These are phyloP conservation scores for Solenodon paradoxus DNA, from an alignment of 2,113 vertebrate species.

Conservation along the genomic window DNA sequence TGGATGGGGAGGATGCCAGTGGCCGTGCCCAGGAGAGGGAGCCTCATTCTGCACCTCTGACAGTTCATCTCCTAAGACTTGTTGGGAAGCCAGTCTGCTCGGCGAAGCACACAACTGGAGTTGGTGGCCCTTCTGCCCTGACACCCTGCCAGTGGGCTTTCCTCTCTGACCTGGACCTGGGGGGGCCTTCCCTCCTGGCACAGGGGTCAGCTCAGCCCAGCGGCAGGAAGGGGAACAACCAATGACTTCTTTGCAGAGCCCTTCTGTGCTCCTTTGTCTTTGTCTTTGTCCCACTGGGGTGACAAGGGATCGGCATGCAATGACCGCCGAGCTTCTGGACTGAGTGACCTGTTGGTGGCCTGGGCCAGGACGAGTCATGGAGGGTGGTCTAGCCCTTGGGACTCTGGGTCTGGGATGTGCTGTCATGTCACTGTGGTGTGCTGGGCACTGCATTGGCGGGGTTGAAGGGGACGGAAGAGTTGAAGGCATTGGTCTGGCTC, in stretches of 20 bases:
- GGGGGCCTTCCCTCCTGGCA: neutral
- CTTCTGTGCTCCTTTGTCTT: neutral
- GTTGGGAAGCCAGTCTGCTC: neutral
- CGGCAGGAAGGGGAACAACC: neutral
- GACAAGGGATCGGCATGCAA: too few species aligned
- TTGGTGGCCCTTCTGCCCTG: neutral
- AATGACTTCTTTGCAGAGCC: neutral
- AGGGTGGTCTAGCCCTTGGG: neutral
- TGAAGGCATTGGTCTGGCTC: neutral
- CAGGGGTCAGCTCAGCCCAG: neutral
- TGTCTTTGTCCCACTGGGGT: too few species aligned
- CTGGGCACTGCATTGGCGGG: neutral
- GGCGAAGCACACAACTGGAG: neutral
- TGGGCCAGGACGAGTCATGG: neutral
- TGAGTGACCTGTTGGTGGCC: neutral
- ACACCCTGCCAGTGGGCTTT: neutral
- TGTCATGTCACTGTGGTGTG: neutral
- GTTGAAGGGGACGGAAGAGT: too few species aligned
- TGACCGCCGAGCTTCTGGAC: too few species aligned
- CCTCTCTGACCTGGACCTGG: neutral
- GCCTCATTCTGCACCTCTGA: neutral
- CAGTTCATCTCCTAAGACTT: slow-evolving; percentile 2
- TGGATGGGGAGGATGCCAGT: neutral
- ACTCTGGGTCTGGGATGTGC: neutral
- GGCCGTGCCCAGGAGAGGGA: neutral